Percentiles rank a stretch among this genome's conserved stretches.
Conservation (phyloP, 2,113 vertebrate genomes). For the Carassius gibelio region DNA sequence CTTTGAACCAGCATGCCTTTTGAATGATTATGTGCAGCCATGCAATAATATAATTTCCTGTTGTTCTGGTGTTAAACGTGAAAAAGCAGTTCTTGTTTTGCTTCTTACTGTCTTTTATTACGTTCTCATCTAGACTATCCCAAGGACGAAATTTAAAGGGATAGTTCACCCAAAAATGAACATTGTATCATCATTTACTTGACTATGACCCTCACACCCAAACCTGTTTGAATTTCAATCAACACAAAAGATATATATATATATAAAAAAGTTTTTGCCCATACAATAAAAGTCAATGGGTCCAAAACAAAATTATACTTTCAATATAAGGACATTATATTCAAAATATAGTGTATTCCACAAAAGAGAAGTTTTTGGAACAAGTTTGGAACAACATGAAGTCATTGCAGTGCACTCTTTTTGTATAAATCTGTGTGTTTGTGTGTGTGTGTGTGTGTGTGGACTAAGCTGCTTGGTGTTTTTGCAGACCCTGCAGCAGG, state of each 20-base stretch:
- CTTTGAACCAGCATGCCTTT: background rate
- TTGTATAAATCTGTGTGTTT: background rate
- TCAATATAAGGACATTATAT: too few relatives aligned
- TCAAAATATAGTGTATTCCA: too few relatives aligned
- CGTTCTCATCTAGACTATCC: background rate
- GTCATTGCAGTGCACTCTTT: background rate
- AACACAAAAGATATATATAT: background rate
- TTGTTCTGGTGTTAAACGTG: too few relatives aligned
- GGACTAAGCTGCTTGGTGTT: background rate
- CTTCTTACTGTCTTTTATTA: background rate
- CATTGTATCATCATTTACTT: background rate
- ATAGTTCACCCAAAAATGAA: background rate
- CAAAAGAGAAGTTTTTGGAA: too few relatives aligned
- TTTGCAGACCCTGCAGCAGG: conserved; percentile 25
- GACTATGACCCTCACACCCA: background rate
- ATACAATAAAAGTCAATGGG: background rate
- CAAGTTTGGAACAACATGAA: background rate
- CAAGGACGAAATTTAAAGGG: background rate
- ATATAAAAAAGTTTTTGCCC: background rate
- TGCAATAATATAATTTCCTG: too few relatives aligned
- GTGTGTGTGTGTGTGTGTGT: too few relatives aligned
- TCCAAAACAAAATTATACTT: too few relatives aligned
- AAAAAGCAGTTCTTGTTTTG: background rate
- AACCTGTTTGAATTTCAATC: background rate
- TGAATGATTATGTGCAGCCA: too few relatives aligned